These are phyloP conservation scores for Amphimallon solstitiale DNA, from an alignment of 2,888 invertebrate genomes.

Conservation along the genomic window DNA sequence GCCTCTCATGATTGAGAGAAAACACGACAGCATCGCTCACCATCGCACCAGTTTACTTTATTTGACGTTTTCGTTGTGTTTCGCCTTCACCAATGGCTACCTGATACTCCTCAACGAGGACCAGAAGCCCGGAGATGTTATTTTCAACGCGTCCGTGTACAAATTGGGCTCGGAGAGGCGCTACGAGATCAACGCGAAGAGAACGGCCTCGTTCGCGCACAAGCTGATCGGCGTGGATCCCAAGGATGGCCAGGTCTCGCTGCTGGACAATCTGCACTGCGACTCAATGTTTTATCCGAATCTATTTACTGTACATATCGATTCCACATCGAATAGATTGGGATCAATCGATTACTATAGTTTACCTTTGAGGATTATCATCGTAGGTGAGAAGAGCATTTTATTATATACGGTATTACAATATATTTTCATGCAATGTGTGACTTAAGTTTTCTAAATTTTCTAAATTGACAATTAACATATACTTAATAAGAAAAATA, in stretches of 20 bases:
- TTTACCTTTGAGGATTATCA: slow-evolving; percentile 78
- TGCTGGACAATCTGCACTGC: slow-evolving; percentile 78
- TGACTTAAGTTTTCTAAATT: no score
- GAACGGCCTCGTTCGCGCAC: slow-evolving; percentile 85
- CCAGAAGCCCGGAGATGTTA: slow-evolving; percentile 71
- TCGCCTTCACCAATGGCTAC: slow-evolving; percentile 50
- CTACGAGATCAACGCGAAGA: slow-evolving; percentile 82
- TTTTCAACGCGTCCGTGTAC: slow-evolving; percentile 84
- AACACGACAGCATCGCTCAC: slow-evolving; percentile 18
- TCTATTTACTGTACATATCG: slow-evolving; percentile 86
- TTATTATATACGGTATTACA: no score
- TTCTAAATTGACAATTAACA: no score
- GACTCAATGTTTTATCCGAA: slow-evolving; percentile 85
- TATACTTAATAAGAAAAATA: no score
- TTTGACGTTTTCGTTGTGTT: slow-evolving; percentile 36
- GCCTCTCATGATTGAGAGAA: slow-evolving; percentile 49
- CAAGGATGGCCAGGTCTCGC: slow-evolving; percentile 78
- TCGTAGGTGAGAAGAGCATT: slow-evolving; percentile 76
- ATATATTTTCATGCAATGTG: no score
- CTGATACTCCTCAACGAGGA: slow-evolving; percentile 59
- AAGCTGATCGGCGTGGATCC: slow-evolving; percentile 80
- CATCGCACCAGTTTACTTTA: slow-evolving; percentile 39
- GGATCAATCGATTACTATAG: slow-evolving; percentile 86
- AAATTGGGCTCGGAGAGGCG: slow-evolving; percentile 81
- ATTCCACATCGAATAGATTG: slow-evolving; percentile 82